A percentile compares a stretch with the other conserved stretches of the same genome.
phyloP scores from a whole-genome alignment of 2,797 vertebrate genomes.

The Ispidina lecontei region DNA sequence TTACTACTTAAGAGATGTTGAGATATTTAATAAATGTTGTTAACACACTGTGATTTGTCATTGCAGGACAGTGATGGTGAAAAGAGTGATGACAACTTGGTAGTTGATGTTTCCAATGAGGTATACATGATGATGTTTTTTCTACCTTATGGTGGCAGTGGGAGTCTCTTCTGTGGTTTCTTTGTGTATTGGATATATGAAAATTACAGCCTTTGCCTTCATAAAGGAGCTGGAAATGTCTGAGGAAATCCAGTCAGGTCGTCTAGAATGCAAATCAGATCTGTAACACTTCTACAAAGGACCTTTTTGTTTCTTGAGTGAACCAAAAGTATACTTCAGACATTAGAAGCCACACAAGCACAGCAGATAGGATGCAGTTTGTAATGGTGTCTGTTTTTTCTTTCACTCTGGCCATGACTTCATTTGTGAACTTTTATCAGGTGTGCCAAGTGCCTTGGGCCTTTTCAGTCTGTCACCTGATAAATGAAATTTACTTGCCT shows the following conservation, averaged over 20 bases:
- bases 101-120: slow-evolving; percentile 99
- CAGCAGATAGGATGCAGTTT: neutral
- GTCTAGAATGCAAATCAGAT: neutral
- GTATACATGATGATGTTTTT: slow-evolving; percentile 70
- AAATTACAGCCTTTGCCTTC: neutral
- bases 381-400: neutral
- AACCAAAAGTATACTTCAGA: neutral
- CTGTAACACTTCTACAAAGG: neutral
- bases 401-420: neutral
- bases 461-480: neutral
- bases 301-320: neutral
- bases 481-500: neutral
- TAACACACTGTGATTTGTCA: slow-evolving; percentile 42
- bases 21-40: neutral
- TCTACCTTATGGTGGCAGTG: neutral
- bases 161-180: neutral
- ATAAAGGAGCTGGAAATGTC: neutral
- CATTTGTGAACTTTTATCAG: neutral
- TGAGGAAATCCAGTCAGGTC: neutral
- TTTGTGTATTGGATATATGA: neutral
- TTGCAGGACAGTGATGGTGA: slow-evolving; percentile 96
- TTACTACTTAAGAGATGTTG: neutral
- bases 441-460: neutral
- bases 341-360: neutral
- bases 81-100: slow-evolving; percentile 96